These are phyloP conservation scores for Teleiodes luculella DNA, from an alignment of 2,888 invertebrate species.

Conservation along the genomic window DNA sequence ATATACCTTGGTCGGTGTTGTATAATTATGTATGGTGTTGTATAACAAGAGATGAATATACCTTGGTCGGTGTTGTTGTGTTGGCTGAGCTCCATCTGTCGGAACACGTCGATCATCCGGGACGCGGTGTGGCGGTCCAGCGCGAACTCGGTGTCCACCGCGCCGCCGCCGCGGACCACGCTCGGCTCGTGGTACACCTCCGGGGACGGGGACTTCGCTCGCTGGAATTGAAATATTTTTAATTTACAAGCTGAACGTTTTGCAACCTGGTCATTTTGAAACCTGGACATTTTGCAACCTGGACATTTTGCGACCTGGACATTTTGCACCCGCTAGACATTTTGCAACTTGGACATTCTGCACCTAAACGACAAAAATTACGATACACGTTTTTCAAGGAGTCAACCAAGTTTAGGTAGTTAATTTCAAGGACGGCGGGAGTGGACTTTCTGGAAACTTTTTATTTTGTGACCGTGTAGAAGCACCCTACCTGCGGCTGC, in stretches of 20 bases:
- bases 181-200: constrained; percentile 86
- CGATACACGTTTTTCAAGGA: no score
- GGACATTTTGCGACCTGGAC: no score
- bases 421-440: no score
- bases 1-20: no score
- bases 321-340: no score
- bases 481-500: constrained; percentile 80
- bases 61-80: constrained; percentile 41
- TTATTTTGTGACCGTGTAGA: background rate
- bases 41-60: background rate
- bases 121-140: constrained; percentile 86
- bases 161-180: constrained; percentile 81
- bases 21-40: background rate
- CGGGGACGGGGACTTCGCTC: constrained; percentile 82
- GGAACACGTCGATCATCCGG: constrained; percentile 92
- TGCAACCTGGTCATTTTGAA: no score
- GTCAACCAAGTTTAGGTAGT: no score
- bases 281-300: no score
- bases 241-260: no score
- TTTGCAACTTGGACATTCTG: no score
- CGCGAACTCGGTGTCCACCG: constrained; percentile 65
- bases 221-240: constrained; percentile 37
- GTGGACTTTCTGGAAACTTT: no score
- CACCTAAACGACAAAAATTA: no score
- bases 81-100: constrained; percentile 87